Conservation (phyloP, 1,140 invertebrate genomes). For the Muscidifurax raptorellus region DNA sequence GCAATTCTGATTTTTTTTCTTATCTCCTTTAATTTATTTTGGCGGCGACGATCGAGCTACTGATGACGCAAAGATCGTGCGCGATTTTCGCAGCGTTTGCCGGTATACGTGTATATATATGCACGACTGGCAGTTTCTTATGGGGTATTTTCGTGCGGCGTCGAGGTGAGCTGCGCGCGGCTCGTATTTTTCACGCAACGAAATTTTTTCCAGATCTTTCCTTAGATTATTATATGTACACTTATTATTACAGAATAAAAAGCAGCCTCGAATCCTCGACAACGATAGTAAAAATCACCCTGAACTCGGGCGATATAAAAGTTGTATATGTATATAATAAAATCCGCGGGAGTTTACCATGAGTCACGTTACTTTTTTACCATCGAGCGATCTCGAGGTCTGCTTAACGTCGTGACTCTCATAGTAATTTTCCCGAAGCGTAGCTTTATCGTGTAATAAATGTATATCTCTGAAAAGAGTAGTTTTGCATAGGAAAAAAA, state of each 20-base stretch:
- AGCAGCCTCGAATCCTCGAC: not conserved
- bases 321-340: too few relatives aligned
- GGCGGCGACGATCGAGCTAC: not conserved
- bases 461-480: not conserved
- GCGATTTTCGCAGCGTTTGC: not conserved
- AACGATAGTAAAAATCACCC: not conserved
- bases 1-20: not conserved
- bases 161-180: too few relatives aligned
- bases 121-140: too few relatives aligned
- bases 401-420: not conserved
- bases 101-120: too few relatives aligned
- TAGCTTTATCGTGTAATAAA: not conserved
- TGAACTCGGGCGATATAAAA: not conserved
- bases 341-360: too few relatives aligned
- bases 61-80: not conserved
- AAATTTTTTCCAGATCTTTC: too few relatives aligned
- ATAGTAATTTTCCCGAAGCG: not conserved
- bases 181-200: too few relatives aligned
- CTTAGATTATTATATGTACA: too few relatives aligned
- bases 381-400: not conserved
- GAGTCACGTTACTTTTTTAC: too few relatives aligned
- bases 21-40: constrained; percentile 10
- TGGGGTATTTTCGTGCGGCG: too few relatives aligned
- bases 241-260: not conserved
- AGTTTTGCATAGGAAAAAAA: too few relatives aligned